A percentile compares a stretch with the other conserved stretches of the same genome.
Conservation (phyloP, 2,888 invertebrate species). For the Trileptium ribeirensis region DNA sequence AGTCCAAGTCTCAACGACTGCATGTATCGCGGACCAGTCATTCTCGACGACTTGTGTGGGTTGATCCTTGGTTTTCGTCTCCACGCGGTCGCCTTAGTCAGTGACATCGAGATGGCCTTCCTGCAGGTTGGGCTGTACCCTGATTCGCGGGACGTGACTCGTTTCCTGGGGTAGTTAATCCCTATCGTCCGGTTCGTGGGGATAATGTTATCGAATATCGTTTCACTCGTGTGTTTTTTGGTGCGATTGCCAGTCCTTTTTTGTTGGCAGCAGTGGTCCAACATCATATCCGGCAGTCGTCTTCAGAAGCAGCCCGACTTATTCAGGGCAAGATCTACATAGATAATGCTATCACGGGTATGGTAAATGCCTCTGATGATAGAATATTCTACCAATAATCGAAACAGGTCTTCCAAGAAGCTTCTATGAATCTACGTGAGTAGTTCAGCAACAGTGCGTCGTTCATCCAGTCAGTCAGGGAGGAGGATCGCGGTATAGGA, state of each 20-base stretch:
- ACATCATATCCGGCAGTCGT: background rate
- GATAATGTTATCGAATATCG: background rate
- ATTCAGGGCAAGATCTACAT: slow-evolving; percentile 32
- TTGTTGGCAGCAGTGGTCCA: slow-evolving; percentile 9
- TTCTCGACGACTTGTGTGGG: slow-evolving; percentile 26
- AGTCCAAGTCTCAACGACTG: slow-evolving; percentile 33
- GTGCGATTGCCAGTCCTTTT: background rate
- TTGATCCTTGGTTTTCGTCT: slow-evolving; percentile 30
- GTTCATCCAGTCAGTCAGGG: background rate
- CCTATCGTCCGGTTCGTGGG: slow-evolving; percentile 8
- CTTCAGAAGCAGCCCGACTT: background rate
- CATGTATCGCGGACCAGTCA: slow-evolving; percentile 29
- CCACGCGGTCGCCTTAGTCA: slow-evolving; percentile 26
- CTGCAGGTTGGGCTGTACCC: slow-evolving; percentile 26
- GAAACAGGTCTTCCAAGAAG: slow-evolving; percentile 28
- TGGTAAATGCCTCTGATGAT: slow-evolving; percentile 11
- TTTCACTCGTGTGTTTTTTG: background rate
- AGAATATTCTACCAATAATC: background rate
- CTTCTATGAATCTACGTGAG: slow-evolving; percentile 22
- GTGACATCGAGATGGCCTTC: slow-evolving; percentile 25
- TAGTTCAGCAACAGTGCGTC: slow-evolving; percentile 14
- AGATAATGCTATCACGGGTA: slow-evolving; percentile 28
- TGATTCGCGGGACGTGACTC: slow-evolving; percentile 25
- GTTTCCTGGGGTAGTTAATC: slow-evolving; percentile 31
- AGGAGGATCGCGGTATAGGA: background rate